Evolutionary conservation across 2,888 invertebrate genomes (phyloP).

Genomic region (Oegoconia quadripuncta): DNA sequence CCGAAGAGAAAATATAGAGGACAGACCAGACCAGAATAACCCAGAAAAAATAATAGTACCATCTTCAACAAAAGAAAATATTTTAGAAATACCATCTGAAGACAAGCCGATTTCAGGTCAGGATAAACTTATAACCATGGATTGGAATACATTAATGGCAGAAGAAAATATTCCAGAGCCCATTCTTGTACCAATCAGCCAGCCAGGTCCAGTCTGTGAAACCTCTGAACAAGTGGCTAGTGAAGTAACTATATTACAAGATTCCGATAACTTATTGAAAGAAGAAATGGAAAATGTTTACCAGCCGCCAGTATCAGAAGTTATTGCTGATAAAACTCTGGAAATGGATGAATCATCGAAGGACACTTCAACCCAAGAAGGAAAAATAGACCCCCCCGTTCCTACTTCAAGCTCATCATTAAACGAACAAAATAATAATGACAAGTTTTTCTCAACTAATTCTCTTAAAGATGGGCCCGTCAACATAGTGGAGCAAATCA

Average conservation of each 20-base stretch:
- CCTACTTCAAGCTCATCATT: slow-evolving; percentile 26
- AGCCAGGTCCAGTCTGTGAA: slow-evolving; percentile 26
- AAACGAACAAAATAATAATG: slow-evolving; percentile 67
- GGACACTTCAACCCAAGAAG: background rate
- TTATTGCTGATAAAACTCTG: background rate
- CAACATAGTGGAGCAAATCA: slow-evolving; percentile 53
- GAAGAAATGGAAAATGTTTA: background rate
- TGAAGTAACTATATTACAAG: slow-evolving; percentile 63
- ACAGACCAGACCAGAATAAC: background rate
- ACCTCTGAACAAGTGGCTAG: slow-evolving; percentile 47
- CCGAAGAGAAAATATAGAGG: slow-evolving; percentile 11
- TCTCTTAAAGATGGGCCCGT: slow-evolving; percentile 42
- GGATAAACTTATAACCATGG: slow-evolving; percentile 43
- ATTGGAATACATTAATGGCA: slow-evolving; percentile 66
- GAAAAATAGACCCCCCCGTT: slow-evolving; percentile 18
- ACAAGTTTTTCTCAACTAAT: slow-evolving; percentile 49
- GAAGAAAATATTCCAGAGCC: slow-evolving; percentile 51
- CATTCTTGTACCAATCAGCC: slow-evolving; percentile 35
- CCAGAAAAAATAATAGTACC: background rate
- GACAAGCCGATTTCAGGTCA: background rate
- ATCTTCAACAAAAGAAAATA: slow-evolving; percentile 7
- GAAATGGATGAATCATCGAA: background rate
- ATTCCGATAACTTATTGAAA: slow-evolving; percentile 27
- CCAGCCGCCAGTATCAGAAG: background rate
- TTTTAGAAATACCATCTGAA: background rate